A percentile compares a stretch with the other conserved stretches of the same genome.
phyloP scores from a whole-genome alignment of 2,888 invertebrate genomes.

The Scotopteryx bipunctaria region DNA sequence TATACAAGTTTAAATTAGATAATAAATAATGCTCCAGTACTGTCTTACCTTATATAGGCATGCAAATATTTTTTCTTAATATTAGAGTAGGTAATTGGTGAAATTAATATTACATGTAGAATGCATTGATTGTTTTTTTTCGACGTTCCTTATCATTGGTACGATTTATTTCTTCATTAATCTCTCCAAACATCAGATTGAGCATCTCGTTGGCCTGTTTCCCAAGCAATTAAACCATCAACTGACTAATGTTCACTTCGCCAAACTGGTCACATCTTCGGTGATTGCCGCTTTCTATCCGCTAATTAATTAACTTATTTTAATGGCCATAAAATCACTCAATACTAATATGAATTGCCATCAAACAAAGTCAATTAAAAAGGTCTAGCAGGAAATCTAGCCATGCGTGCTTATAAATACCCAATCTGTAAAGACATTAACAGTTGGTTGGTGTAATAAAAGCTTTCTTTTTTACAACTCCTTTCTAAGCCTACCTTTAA shows the following conservation, averaged over 20 bases:
- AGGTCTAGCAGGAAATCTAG: too few species aligned
- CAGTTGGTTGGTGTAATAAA: conserved; percentile 1
- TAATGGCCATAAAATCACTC: conserved; percentile 32
- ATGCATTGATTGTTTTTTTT: too few species aligned
- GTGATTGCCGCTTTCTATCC: conserved; percentile 37
- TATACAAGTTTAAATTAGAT: too few species aligned
- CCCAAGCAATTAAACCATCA: conserved; percentile 23
- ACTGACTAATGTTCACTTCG: conserved; percentile 13
- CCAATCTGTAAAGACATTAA: too few species aligned
- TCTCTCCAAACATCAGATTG: conserved; percentile 4
- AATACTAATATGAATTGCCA: conserved; percentile 19
- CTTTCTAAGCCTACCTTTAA: conserved; percentile 13
- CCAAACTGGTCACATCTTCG: conserved; percentile 31
- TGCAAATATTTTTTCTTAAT: too few species aligned
- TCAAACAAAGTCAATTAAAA: conserved; percentile 10
- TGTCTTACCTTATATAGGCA: too few species aligned
- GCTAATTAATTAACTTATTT: conserved; percentile 38
- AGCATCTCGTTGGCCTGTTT: conserved; percentile 19
- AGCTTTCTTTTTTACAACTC: conserved; percentile 33
- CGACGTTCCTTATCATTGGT: not conserved
- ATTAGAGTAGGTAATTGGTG: too few species aligned
- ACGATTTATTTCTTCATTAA: conserved; percentile 7
- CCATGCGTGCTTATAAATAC: too few species aligned
- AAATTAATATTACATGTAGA: too few species aligned
- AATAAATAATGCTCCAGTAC: too few species aligned